Base-by-base conservation (phyloP, 2,888 invertebrate species). In the Dryobotodes eremita region DNA sequence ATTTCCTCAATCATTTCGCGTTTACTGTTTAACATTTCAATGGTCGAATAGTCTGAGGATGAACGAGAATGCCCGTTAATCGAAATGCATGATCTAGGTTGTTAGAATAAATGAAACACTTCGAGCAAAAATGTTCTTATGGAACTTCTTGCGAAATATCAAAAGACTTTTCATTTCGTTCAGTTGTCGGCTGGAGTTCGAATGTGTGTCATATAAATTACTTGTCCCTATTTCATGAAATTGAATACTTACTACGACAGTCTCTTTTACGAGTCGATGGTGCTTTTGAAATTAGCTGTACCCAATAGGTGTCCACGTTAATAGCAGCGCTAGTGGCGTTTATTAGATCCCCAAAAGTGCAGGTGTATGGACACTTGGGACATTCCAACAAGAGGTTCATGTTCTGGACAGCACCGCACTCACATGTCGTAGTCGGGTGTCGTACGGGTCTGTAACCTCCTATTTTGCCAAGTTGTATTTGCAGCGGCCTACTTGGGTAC, bases 1-100 rank as follows among this genome's bases (percentile, higher is more conserved):
- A 75, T 72, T 85, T 87, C 74, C 65, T 79, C 59, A 61, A 87
- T 74, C 26, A 73, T 79, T 77, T 74, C 42, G 53, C 7, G 65
- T 71, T 72, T 64, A 46, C 31, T 76, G 59, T 71, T 69, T 59
- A 70, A 55, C 61, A 75, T 73, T 61, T 59, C 57, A 75, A 48
- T 48, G 48, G 75, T 15, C 13, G 15, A 70, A 69, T 31, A 31
- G 13, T 42, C n/a, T 42, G 15, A 50, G 23, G 62, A 77, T 36
- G 4, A 77, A 80, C 36, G 55, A 48, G 36, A 50, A 17, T 8
- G n/a, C 1, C 13, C 20, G 13, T 80, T 74, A 23, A 46, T 76
- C 20, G 62, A 36, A 59, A 84, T 64, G 50, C 31, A 61, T 73
- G 26, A 4, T 23, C n/a, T n/a, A 59, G 15, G 17, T 42, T 68